phyloP scores from a whole-genome alignment of 2,888 invertebrate genomes.

The Panzeria rudis region DNA sequence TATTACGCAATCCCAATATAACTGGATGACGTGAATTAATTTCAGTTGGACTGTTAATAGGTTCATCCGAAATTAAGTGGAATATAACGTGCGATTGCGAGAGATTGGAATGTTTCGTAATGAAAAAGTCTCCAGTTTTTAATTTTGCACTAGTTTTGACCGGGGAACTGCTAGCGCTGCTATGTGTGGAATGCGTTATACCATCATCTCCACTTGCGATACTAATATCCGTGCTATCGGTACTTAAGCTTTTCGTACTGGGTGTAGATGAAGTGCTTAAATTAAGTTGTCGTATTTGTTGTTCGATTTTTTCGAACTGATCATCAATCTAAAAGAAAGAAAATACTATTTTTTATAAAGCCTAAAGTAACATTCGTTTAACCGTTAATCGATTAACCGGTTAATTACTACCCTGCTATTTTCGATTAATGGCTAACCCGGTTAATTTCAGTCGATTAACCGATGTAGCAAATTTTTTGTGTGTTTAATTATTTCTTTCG shows the following conservation, averaged over 20 bases:
- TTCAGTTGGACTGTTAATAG: constrained; percentile 88
- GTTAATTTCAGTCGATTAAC: no score
- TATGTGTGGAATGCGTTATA: constrained; percentile 58
- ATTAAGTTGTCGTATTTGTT: constrained; percentile 84
- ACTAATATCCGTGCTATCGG: constrained; percentile 65
- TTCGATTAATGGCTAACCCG: no score
- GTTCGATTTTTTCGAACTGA: constrained; percentile 90
- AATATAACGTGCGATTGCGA: constrained; percentile 97
- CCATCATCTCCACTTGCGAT: constrained; percentile 42
- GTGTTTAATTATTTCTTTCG: no score
- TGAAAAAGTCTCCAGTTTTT: constrained; percentile 93
- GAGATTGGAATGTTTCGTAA: constrained; percentile 96
- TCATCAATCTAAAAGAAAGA: constrained; percentile 87
- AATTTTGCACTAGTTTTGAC: constrained; percentile 85
- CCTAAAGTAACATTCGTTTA: no score
- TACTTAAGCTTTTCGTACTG: constrained; percentile 74
- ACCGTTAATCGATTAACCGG: no score
- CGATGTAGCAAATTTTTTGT: no score
- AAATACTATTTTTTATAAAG: no score
- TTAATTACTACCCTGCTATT: no score
- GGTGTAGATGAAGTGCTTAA: constrained; percentile 75
- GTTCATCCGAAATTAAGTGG: constrained; percentile 96
- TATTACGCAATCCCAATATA: constrained; percentile 96
- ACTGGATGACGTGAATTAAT: constrained; percentile 98
- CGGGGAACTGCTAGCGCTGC: constrained; percentile 77